Percentiles rank a stretch among this genome's conserved stretches.
phyloP scores from a whole-genome alignment of 2,113 vertebrate species.

The Talpa occidentalis region DNA sequence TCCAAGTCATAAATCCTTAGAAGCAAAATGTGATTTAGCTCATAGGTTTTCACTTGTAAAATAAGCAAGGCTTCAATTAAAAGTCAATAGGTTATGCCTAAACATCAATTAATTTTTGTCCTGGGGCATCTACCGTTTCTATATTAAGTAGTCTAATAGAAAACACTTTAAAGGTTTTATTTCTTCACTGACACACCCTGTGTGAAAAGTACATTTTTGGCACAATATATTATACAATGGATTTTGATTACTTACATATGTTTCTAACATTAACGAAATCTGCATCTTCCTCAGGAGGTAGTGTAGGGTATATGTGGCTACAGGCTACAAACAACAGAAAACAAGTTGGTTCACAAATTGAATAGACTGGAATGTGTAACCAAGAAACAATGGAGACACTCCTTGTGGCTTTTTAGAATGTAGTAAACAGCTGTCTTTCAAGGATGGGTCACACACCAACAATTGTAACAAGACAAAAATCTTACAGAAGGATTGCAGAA shows the following conservation, averaged over 20 bases:
- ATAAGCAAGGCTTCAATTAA: slow-evolving; percentile 68
- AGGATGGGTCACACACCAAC: background rate
- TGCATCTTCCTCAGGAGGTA: slow-evolving; percentile 60
- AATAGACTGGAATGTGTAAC: slow-evolving; percentile 24
- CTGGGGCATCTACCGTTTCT: slow-evolving; percentile 35
- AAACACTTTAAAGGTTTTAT: slow-evolving; percentile 67
- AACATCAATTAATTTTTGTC: slow-evolving; percentile 60
- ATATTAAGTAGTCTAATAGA: slow-evolving; percentile 51
- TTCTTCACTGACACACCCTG: slow-evolving; percentile 62
- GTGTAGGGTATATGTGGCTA: background rate
- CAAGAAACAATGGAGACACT: slow-evolving; percentile 45
- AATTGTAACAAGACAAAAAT: slow-evolving; percentile 35
- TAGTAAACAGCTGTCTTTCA: slow-evolving; percentile 50
- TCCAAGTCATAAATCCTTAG: slow-evolving; percentile 55
- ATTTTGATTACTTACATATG: slow-evolving; percentile 65
- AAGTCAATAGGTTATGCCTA: slow-evolving; percentile 58
- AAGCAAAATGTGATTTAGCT: slow-evolving; percentile 63
- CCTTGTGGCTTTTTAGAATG: slow-evolving; percentile 58
- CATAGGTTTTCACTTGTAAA: slow-evolving; percentile 62
- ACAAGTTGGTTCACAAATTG: background rate
- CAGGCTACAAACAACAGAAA: background rate
- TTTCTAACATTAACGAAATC: slow-evolving; percentile 66
- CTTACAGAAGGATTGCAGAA: slow-evolving; percentile 5
- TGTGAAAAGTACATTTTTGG: slow-evolving; percentile 71
- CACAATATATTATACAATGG: slow-evolving; percentile 34